Conservation (phyloP, 92 coral and sea anemone species). For the Porites evermanni region DNA sequence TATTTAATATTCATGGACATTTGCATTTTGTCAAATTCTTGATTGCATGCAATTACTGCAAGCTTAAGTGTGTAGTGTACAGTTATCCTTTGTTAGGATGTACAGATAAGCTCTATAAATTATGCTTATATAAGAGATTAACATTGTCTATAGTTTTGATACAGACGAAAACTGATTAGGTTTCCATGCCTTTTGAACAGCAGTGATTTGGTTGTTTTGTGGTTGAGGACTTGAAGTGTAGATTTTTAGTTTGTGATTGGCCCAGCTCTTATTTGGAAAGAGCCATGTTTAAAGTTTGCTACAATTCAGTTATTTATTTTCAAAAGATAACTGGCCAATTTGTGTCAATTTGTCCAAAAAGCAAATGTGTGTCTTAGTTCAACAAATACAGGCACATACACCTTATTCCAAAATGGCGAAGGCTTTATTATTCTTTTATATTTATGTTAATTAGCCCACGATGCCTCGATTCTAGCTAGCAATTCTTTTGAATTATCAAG, state of each 20-base stretch:
- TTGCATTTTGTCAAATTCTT: conserved; percentile 23
- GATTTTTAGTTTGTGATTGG: background rate
- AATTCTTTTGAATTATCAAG: too few species aligned
- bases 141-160: background rate
- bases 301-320: background rate
- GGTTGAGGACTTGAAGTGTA: conserved; percentile 6
- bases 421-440: too few species aligned
- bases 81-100: background rate
- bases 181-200: background rate
- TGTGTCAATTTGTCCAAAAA: too few species aligned
- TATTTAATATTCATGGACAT: conserved; percentile 18
- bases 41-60: conserved; percentile 11
- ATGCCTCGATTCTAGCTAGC: too few species aligned
- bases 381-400: too few species aligned
- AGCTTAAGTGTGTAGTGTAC: background rate
- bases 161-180: background rate
- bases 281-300: background rate
- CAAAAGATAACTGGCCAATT: too few species aligned
- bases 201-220: conserved; percentile 5
- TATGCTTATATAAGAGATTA: background rate
- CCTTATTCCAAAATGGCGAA: too few species aligned
- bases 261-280: background rate
- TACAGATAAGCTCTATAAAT: background rate
- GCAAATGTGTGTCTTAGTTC: too few species aligned
- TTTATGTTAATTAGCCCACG: too few species aligned